A percentile compares a stretch with the other conserved stretches of the same genome.
Evolutionary conservation across 1,140 invertebrate species (phyloP).

Genomic region (Neoseiulus cucumeris): DNA sequence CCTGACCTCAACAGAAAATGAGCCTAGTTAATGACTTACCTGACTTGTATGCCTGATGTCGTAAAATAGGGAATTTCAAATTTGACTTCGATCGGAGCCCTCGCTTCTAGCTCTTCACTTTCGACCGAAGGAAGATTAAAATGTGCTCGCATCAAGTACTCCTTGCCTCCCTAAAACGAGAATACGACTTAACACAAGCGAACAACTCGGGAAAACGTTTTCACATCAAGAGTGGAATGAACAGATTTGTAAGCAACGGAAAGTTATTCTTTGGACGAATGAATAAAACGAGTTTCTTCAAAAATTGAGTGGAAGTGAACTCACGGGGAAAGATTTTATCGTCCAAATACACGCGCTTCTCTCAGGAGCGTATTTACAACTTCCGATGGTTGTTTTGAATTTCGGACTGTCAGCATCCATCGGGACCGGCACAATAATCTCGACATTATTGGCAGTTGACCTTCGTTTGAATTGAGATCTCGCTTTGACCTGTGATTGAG

Average conservation of each 20-base stretch:
- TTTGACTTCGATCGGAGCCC: conserved; percentile 93
- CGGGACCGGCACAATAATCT: conserved; percentile 96
- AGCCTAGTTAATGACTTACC: background rate
- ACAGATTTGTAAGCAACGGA: too few species aligned
- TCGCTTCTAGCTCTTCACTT: conserved; percentile 83
- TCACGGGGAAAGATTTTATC: conserved; percentile 90
- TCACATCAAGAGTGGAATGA: too few species aligned
- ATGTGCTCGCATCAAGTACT: conserved; percentile 96
- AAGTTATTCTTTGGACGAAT: too few species aligned
- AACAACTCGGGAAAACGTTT: too few species aligned
- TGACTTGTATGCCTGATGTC: conserved; percentile 89
- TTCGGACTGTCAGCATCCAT: conserved; percentile 95
- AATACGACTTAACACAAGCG: too few species aligned
- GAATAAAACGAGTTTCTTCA: background rate
- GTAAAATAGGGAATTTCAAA: conserved; percentile 99
- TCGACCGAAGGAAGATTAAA: conserved; percentile 95
- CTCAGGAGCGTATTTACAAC: conserved; percentile 92
- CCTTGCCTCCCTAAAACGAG: conserved; percentile 59
- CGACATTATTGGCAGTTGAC: conserved; percentile 96
- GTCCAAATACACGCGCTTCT: conserved; percentile 96
- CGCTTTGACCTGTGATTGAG: conserved; percentile 32
- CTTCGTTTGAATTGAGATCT: conserved; percentile 96
- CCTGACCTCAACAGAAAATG: background rate
- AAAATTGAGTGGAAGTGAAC: conserved; percentile 15
- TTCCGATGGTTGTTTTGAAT: conserved; percentile 95